phyloP scores from a whole-genome alignment of 2,888 invertebrate species.

The Trissoscelio sp. region DNA sequence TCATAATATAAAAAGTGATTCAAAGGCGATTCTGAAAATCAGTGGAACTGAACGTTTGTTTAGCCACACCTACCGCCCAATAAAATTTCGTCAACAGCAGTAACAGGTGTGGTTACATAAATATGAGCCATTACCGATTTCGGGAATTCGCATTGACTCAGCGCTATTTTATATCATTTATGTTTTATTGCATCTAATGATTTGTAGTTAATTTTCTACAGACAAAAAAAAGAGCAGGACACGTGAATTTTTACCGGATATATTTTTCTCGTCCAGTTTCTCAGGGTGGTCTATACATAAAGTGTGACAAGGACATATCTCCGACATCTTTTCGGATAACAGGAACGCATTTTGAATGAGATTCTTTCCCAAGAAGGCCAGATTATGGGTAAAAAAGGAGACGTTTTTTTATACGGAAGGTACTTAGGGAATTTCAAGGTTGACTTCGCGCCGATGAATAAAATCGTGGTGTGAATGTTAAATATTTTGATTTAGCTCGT shows the following conservation, averaged over 20 bases:
- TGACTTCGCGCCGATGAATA: conserved; percentile 48
- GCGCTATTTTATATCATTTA: background rate
- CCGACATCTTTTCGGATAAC: conserved; percentile 49
- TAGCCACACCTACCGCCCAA: conserved; percentile 60
- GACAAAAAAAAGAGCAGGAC: conserved; percentile 24
- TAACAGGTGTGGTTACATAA: conserved; percentile 53
- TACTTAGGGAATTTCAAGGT: conserved; percentile 67
- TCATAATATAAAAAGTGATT: conserved; percentile 19
- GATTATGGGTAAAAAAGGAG: conserved; percentile 20
- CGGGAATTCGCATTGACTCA: conserved; percentile 46
- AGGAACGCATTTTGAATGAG: conserved; percentile 48
- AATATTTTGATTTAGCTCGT: conserved; percentile 66
- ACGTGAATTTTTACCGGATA: conserved; percentile 42
- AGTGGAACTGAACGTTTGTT: conserved; percentile 10
- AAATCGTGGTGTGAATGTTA: conserved; percentile 58
- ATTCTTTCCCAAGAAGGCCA: conserved; percentile 38
- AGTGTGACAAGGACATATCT: conserved; percentile 57
- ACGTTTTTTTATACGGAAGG: conserved; percentile 63
- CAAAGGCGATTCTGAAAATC: conserved; percentile 43
- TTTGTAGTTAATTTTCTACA: conserved; percentile 49
- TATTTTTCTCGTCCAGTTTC: conserved; percentile 38
- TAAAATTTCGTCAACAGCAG: conserved; percentile 25
- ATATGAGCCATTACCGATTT: conserved; percentile 35
- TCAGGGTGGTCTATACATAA: conserved; percentile 64
- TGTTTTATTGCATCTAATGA: conserved; percentile 55